Evolutionary conservation across 2,888 invertebrate species (phyloP).

Genomic region (Aphrophora alni): DNA sequence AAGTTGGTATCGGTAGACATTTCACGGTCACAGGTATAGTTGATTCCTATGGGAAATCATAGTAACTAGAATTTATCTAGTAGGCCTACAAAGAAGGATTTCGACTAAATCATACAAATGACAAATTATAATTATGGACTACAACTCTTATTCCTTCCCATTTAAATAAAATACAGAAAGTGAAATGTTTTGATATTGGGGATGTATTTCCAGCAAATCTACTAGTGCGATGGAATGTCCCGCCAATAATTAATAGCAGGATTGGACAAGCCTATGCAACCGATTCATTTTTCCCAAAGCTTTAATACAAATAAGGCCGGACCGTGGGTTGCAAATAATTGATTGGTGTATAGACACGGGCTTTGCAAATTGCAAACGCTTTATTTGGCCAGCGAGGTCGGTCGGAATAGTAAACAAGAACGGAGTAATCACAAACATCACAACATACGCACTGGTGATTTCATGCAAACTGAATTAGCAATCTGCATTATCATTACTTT

Average conservation of each 20-base stretch:
- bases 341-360: conserved; percentile 39
- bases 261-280: conserved; percentile 4
- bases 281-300: conserved; percentile 40
- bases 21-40: too few relatives aligned
- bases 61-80: too few relatives aligned
- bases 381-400: conserved; percentile 39
- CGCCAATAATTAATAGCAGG: background rate
- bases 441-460: background rate
- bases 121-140: too few relatives aligned
- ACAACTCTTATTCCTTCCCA: too few relatives aligned
- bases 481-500: conserved; percentile 9
- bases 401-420: conserved; percentile 34
- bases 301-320: conserved; percentile 35
- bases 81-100: too few relatives aligned
- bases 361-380: conserved; percentile 40
- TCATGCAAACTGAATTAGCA: background rate
- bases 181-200: too few relatives aligned
- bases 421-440: conserved; percentile 39
- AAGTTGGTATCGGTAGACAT: too few relatives aligned
- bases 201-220: too few relatives aligned
- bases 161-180: too few relatives aligned
- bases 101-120: too few relatives aligned
- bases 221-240: background rate
- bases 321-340: conserved; percentile 37
- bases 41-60: too few relatives aligned